Evolutionary conservation across 2,888 invertebrate genomes (phyloP), one percentile per base, ranked within the genome.

Genomic region (Philopedon plagiatum): DNA sequence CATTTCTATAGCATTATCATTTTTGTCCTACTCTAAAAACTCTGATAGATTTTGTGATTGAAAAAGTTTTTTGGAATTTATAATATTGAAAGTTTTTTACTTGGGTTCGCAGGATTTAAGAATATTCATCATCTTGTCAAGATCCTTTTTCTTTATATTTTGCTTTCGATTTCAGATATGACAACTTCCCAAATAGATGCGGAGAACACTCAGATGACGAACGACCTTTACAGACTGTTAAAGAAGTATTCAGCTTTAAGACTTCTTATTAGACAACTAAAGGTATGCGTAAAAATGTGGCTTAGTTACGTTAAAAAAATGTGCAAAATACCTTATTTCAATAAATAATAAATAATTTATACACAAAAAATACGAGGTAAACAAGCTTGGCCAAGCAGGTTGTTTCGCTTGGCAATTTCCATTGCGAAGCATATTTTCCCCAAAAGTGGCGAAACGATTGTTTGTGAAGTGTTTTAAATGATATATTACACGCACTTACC

Each of bases 171-270:
- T 90, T 56, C 89, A 97, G 97, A 94, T 83, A 94, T 98, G 94
- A 95, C 95, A 73, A 95, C 95, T 68, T 92, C 94, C 66, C 96
- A 96, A 86, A 95, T 98, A 81, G 94, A 96, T 84, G 90, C 93
- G 23, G 97, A 98, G 86, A 98, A 97, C 84, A 96, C 95, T 9
- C 95, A 95, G 86, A 93, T 97, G 91, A 96, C 95, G 79, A 96
- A 96, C 83, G 97, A 97, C 85, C 89, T 97, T 79, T 96, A 96
- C 85, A 92, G 96, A 82, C 89, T 97, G 76, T 87, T 97, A 78
- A 97, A 96, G 86, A 97, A 97, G 85, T 97, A 97, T 86, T 92
- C 94, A 11, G 96, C 95, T 62, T 87, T 97, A 78, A 90, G 96
- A 84, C 94, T 94, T 85, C 90, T 97, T 78, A 95, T 96, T 83